Base-by-base conservation (phyloP, 37 sponge, comb jelly and placozoan species). In the Halichondria panicea region DNA sequence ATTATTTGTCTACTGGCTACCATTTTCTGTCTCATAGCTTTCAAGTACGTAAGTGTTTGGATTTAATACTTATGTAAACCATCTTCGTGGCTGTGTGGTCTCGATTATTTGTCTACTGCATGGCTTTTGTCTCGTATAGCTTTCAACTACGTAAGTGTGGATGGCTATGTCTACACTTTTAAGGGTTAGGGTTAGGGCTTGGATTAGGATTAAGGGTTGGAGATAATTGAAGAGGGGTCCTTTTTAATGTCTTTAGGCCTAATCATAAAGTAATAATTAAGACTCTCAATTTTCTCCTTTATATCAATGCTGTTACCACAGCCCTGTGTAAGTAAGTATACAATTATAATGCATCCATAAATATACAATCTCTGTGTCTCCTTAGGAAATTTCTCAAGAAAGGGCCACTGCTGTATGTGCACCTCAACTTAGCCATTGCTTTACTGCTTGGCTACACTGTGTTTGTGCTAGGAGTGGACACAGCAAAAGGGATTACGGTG, bases 391-490 rank as follows among this genome's bases (percentile, higher is more conserved):
- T 19, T 7, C 43, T 74, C 39, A 60, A 60, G 15, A 74, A 74
- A 56, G 74, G 74, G 37, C 28, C 35, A 1, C 43, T 60, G 36
- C 42, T 60, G 9, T 57, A 60, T 39, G 36, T 76, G 27, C 77
- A 76, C 53, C 3, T 76, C n/a, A 76, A 76, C 44, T 35, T 76
- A 7, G 52, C 35, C 28, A 63, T 63, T 4, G 61, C 77, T 28
- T 38, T 76, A 8, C 30, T 25, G 7, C 13, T 63, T 4, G 77
- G 52, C 11, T 53, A 63, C 5, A 25, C 38, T 22, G 48, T 76
- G 1, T 76, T 76, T 76, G 77, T 76, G 12, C 9, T 30, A 31
- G 77, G 77, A 8, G 63, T 76, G 44, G 77, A 76, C 24, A 46
- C 65, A 30, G 77, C 77, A 19, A 36, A 24, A 41, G 2, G 12